Evolutionary conservation across 1,140 invertebrate genomes (phyloP), one percentile per base, ranked within the genome.

Genomic region (Drosophila kohkoa): DNA sequence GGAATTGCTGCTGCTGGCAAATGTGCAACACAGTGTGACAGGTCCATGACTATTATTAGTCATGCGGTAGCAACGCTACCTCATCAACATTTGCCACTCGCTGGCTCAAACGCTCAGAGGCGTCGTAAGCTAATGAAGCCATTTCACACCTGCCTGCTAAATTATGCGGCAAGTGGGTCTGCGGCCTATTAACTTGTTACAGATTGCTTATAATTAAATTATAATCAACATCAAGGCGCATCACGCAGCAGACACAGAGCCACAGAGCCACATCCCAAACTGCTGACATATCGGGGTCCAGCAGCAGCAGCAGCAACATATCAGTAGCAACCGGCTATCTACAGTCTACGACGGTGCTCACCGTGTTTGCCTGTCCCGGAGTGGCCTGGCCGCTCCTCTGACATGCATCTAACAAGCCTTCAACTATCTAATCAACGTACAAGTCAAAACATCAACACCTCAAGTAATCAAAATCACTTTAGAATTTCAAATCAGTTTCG

Each of bases 391-490:
- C 35, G 43, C 1, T 58, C n/a, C 38, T 15, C 41, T 88, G 85
- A 89, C 85, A 89, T 89, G 85, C 81, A 89, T 89, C 81, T 89
- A 89, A 89, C 85, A 89, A 89, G 85, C 81, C 82, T 78, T 75
- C 81, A 76, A 81, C 66, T 81, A 89, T 89, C 85, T 89, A 89
- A 89, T 89, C 85, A 89, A 89, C 85, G 85, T 89, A 89, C 85
- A 89, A 85, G 85, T 89, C 85, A 89, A 89, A 89, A 89, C 85
- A 89, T 89, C 85, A 89, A 89, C 85, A 89, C 85, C 85, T 89
- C 85, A 81, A 89, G 86, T 89, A 89, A 89, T 89, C 85, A 89
- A 89, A 89, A 89, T 89, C 85, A 89, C 85, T 89, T 89, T 89
- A 89, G 85, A 89, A 89, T 89, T 89, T 89, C 85, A 89, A 89